Conservation (phyloP, 2,888 invertebrate genomes). For the Cantharis nigra region DNA sequence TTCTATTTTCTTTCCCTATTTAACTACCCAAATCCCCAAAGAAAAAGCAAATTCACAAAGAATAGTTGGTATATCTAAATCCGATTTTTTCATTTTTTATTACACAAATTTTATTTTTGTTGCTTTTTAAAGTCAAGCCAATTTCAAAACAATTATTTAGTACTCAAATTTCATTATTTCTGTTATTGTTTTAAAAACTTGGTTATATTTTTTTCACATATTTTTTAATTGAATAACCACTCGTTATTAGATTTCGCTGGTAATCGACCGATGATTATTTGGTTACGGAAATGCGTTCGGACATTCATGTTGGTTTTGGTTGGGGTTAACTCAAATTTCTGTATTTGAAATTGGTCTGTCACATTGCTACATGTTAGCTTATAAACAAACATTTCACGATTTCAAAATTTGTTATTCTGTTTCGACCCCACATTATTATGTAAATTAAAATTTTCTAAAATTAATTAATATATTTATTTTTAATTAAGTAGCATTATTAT, state of each 20-base stretch:
- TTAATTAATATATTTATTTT: not conserved
- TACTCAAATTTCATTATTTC: not conserved
- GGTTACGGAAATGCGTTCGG: not conserved
- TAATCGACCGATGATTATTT: not conserved
- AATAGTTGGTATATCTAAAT: not conserved
- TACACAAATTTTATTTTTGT: not conserved
- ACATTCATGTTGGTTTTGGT: constrained; percentile 10
- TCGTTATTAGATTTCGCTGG: not conserved
- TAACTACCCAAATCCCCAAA: not conserved
- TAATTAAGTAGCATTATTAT: not conserved
- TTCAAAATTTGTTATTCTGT: not conserved
- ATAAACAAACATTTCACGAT: not conserved
- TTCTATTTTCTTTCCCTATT: not conserved
- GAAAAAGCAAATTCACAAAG: not conserved
- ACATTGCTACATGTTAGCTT: not conserved
- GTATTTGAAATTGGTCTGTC: constrained; percentile 23
- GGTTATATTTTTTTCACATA: not conserved
- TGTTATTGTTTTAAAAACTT: not conserved
- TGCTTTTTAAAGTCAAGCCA: not conserved
- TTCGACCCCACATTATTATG: not conserved
- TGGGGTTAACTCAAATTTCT: constrained; percentile 18
- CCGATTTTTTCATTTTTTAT: not conserved
- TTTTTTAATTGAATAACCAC: not conserved
- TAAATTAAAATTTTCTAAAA: not conserved
- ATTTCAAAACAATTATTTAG: not conserved